Evolutionary conservation across 2,888 invertebrate species (phyloP).

Genomic region (Conchocele bisecta): DNA sequence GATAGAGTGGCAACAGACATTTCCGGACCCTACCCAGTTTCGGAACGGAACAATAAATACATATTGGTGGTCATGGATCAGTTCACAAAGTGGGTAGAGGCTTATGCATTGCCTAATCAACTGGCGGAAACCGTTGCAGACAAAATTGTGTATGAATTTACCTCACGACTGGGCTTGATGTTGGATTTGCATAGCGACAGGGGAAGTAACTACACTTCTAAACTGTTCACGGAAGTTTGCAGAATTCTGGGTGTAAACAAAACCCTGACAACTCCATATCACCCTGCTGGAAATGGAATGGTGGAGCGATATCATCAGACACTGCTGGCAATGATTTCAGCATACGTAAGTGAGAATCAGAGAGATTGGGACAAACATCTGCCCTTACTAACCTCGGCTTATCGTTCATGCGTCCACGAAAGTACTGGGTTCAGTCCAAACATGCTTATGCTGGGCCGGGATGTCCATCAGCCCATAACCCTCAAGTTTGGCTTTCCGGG

Average conservation of each 20-base stretch:
- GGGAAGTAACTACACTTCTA: neutral
- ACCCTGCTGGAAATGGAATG: neutral
- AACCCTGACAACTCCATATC: neutral
- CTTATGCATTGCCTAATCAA: neutral
- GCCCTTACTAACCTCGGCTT: slow-evolving; percentile 16
- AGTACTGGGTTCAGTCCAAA: slow-evolving; percentile 29
- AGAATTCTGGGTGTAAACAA: neutral
- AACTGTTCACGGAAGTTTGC: slow-evolving; percentile 20
- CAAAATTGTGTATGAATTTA: neutral
- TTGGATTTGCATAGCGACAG: neutral
- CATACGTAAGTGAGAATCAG: slow-evolving; percentile 14
- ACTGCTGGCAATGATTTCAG: slow-evolving; percentile 11
- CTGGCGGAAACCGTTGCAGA: neutral
- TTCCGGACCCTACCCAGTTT: neutral
- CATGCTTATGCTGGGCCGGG: slow-evolving; percentile 19
- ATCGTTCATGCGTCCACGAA: slow-evolving; percentile 15
- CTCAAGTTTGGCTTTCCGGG: neutral
- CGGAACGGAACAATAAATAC: neutral
- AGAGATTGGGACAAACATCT: slow-evolving; percentile 17
- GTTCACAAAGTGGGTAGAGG: neutral
- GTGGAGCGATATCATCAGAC: slow-evolving; percentile 18
- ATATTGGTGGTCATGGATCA: slow-evolving; percentile 1
- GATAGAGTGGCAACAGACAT: slow-evolving; percentile 1
- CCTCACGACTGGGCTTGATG: neutral
- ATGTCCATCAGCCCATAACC: slow-evolving; percentile 9